Conservation (phyloP, 2,797 vertebrate genomes). For the Selene dorsalis region DNA sequence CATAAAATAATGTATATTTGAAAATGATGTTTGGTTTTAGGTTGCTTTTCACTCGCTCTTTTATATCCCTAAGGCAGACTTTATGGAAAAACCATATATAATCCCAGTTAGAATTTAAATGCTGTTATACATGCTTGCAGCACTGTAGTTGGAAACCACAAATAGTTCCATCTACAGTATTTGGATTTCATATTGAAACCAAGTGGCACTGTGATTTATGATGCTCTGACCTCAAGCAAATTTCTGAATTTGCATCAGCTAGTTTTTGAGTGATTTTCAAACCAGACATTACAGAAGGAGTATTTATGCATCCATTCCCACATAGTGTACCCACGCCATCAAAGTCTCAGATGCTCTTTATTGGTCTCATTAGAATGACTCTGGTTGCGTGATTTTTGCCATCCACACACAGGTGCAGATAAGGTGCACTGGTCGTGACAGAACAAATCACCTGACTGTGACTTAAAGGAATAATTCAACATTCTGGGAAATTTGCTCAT, state of each 20-base stretch:
- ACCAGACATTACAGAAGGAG: conserved; percentile 51
- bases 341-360: conserved; percentile 37
- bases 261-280: conserved; percentile 46
- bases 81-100: conserved; percentile 56
- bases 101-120: conserved; percentile 50
- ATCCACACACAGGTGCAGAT: conserved; percentile 46
- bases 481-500: neutral
- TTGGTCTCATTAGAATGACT: conserved; percentile 15
- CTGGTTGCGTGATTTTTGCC: conserved; percentile 15
- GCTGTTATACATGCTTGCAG: conserved; percentile 25
- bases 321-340: conserved; percentile 30
- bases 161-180: conserved; percentile 55
- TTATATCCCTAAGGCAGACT: conserved; percentile 30
- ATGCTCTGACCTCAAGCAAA: conserved; percentile 50
- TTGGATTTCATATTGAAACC: conserved; percentile 60
- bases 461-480: neutral
- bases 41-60: conserved; percentile 25
- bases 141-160: conserved; percentile 59
- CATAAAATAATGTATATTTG: conserved; percentile 29
- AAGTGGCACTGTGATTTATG: conserved; percentile 60
- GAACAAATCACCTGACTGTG: neutral
- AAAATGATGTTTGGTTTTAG: conserved; percentile 26
- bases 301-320: conserved; percentile 36
- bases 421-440: conserved; percentile 2
- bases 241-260: conserved; percentile 55